Percentiles rank a stretch among this genome's conserved stretches.
Evolutionary conservation across 2,888 invertebrate genomes (phyloP).

Genomic region (Pristionchus fissidentatus): DNA sequence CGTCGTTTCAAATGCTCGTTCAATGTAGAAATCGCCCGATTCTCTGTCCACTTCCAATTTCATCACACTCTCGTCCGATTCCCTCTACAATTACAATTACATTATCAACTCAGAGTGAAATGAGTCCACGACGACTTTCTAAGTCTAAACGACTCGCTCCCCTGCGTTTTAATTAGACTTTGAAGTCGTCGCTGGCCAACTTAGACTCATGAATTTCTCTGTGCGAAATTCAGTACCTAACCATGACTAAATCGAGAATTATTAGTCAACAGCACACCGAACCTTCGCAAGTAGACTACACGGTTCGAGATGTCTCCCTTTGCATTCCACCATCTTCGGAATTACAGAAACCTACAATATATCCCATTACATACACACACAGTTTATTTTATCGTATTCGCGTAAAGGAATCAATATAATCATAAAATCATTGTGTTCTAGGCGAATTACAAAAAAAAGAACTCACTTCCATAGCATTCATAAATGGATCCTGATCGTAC

Average conservation of each 20-base stretch:
- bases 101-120: too few relatives aligned
- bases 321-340: slow-evolving; percentile 46
- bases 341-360: not conserved
- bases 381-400: too few relatives aligned
- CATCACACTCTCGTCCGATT: not conserved
- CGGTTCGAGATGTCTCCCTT: not conserved
- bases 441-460: not conserved
- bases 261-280: not conserved
- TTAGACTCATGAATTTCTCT: not conserved
- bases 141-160: too few relatives aligned
- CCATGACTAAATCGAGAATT: not conserved
- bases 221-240: not conserved
- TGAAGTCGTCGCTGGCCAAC: too few relatives aligned
- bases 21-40: slow-evolving; percentile 13
- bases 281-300: not conserved
- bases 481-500: not conserved
- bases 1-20: not conserved
- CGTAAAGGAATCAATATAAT: too few relatives aligned
- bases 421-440: not conserved
- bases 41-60: slow-evolving; percentile 12
- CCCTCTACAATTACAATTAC: not conserved
- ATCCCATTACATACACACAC: too few relatives aligned
- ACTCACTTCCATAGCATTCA: not conserved
- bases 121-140: too few relatives aligned
- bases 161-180: too few relatives aligned